Evolutionary conservation across 2,888 invertebrate species (phyloP), one percentile per base, ranked within the genome.

Genomic region (Mactromeris polynyma): DNA sequence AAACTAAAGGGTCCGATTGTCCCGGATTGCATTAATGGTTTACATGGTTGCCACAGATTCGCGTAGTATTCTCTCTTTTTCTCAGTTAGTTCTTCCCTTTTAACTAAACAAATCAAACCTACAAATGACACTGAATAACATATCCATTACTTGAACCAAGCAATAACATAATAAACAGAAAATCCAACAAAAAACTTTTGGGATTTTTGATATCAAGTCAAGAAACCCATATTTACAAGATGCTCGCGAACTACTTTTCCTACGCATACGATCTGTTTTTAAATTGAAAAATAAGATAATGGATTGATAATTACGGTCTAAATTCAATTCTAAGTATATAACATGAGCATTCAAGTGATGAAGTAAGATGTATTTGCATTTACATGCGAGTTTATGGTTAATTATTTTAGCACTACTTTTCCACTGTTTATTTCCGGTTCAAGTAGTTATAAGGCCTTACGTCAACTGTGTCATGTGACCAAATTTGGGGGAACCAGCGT

Each of bases 211-310:
- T 46, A 83, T 88, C 85, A 64, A 85, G 87, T 88, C 88, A 88
- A 77, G 83, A 90, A 87, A 87, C 77, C 85, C 90, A 83, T 90
- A 90, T 90, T 90, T 90, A 90, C 90, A 90, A 84, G 84, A 86
- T 84, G 83, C 77, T 86, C 79, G 87, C 33, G 73, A 36, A 86
- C 86, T 86, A 83, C 78, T 86, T 89, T 89, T 83, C 80, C 31
- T 89, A 19, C 83, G 89, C 88, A 36, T 33, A 69, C 69, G n/a
- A 42, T 46, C 80, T 73, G 80, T 42, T 83, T 31, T 78, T n/a
- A 26, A 79, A 83, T 82, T 14, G 78, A 11, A 3, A 78, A 21
- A 69, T 9, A 36, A 77, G 17, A 17, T 17, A 17, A n/a, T 36
- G 33, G 19, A 36, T 14, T 14, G 9, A 38, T 51, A 73, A 73